Conservation (phyloP, 1,140 invertebrate genomes). For the Drosophila seguyi region DNA sequence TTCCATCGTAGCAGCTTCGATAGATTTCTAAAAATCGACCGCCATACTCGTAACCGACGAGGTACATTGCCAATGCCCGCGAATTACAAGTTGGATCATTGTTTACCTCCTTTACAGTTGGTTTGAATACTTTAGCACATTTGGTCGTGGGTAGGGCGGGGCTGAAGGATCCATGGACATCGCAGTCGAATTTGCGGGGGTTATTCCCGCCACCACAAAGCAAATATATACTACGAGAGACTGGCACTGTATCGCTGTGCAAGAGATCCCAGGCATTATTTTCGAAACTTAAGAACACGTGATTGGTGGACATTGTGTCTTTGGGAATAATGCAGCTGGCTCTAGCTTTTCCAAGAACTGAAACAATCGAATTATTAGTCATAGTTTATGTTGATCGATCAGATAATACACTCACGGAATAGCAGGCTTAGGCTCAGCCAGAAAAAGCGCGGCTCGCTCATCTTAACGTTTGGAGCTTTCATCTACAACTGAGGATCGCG, state of each 20-base stretch:
- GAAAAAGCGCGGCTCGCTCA: conserved; percentile 8
- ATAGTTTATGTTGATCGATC: neutral
- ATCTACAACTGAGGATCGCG: conserved; percentile 16
- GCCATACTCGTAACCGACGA: conserved; percentile 22
- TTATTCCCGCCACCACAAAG: neutral
- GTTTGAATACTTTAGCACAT: neutral
- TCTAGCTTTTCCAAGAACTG: neutral
- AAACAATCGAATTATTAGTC: neutral
- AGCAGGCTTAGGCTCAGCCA: neutral
- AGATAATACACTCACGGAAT: neutral
- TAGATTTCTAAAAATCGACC: conserved; percentile 44
- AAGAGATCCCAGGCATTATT: conserved; percentile 1
- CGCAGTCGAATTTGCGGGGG: neutral
- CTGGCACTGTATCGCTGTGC: conserved; percentile 2
- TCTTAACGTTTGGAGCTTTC: conserved; percentile 9
- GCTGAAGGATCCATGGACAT: neutral
- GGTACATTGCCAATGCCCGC: neutral
- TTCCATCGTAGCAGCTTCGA: conserved; percentile 33
- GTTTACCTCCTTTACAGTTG: neutral
- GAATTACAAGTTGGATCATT: conserved; percentile 2
- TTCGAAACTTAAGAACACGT: neutral
- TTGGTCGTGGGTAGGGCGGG: neutral
- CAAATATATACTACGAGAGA: neutral
- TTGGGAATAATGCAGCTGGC: neutral
- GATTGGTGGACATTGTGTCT: neutral